phyloP scores from a whole-genome alignment of 2,113 vertebrate species.

The Columba livia region DNA sequence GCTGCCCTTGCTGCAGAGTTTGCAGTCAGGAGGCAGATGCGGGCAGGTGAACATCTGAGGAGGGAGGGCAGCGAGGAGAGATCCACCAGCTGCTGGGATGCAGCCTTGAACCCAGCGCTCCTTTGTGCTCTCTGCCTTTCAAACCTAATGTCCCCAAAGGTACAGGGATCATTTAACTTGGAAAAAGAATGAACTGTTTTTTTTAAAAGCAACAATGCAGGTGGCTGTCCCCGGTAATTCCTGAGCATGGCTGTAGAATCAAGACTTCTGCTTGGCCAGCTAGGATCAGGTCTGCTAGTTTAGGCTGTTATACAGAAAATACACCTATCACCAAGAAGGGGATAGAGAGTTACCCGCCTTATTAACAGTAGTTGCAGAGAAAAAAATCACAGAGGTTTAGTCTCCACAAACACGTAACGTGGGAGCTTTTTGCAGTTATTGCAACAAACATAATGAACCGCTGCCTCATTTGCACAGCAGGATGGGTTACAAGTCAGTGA shows the following conservation, averaged over 20 bases:
- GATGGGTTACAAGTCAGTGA: background rate
- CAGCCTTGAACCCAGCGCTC: background rate
- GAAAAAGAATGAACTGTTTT: background rate
- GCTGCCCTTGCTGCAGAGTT: background rate
- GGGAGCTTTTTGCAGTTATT: background rate
- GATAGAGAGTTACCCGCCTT: background rate
- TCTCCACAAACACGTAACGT: rapidly evolving
- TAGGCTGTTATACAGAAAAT: background rate
- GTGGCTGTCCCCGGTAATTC: background rate
- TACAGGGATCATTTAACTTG: background rate
- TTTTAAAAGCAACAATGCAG: background rate
- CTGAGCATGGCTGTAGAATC: background rate
- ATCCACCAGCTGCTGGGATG: background rate
- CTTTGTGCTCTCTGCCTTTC: background rate
- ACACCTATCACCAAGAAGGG: background rate
- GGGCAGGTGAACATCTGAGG: background rate
- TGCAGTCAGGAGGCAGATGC: background rate
- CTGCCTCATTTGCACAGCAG: background rate
- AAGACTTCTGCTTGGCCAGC: background rate
- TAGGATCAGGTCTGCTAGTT: background rate
- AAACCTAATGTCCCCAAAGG: background rate
- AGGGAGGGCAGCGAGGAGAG: background rate
- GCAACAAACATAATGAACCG: background rate
- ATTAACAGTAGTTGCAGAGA: background rate
- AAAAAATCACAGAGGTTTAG: background rate